Conservation (phyloP, 2,888 invertebrate genomes). For the Deilephila porcellus region DNA sequence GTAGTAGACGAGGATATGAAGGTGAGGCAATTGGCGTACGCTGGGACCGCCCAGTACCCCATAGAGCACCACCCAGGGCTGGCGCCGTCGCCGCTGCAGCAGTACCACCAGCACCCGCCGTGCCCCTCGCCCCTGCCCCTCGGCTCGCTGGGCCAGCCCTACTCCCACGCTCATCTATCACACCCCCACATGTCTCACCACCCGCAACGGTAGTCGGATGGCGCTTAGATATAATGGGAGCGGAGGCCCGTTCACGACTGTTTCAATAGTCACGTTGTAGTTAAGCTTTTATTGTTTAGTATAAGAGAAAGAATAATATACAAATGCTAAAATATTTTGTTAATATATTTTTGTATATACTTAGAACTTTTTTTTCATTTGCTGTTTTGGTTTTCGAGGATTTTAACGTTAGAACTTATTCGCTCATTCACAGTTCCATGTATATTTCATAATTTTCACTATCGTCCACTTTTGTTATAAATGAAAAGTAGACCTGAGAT, state of each 20-base stretch:
- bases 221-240: constrained; percentile 63
- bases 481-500: no score
- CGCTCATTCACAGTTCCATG: not conserved
- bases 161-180: constrained; percentile 83
- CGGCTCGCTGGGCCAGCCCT: constrained; percentile 79
- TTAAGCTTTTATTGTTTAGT: constrained; percentile 62
- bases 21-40: constrained; percentile 98
- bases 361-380: constrained; percentile 66
- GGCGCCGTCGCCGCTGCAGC: constrained; percentile 87
- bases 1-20: constrained; percentile 97
- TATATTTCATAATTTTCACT: no score
- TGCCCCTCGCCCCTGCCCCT: constrained; percentile 91
- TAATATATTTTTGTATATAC: constrained; percentile 62
- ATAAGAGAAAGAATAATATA: constrained; percentile 71
- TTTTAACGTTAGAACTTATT: constrained; percentile 34
- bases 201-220: constrained; percentile 90
- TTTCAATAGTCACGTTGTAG: constrained; percentile 78
- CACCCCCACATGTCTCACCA: constrained; percentile 91
- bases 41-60: constrained; percentile 89
- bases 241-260: constrained; percentile 54
- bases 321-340: constrained; percentile 69
- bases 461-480: no score
- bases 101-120: constrained; percentile 90
- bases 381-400: constrained; percentile 57
- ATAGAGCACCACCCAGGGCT: constrained; percentile 87